A percentile compares a stretch with the other conserved stretches of the same genome.
Conservation (phyloP, 2,797 vertebrate species). For the Malacoraja senta region DNA sequence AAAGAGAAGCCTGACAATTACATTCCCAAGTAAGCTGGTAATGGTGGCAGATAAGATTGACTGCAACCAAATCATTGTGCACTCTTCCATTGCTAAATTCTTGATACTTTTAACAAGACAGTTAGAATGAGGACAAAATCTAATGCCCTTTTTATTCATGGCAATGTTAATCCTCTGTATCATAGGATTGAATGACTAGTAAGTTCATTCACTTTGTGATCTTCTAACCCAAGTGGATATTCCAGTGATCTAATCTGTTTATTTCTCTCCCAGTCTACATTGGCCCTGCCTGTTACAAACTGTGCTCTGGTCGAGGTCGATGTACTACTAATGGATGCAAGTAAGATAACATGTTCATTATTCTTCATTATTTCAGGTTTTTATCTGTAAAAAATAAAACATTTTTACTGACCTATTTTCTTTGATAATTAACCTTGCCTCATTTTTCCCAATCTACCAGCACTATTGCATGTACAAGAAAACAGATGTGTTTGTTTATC, state of each 20-base stretch:
- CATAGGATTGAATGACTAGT: not conserved
- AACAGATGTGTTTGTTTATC: not conserved
- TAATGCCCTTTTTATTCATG: not conserved
- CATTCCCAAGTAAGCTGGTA: not conserved
- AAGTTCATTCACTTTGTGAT: slow-evolving; percentile 11
- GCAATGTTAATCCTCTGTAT: not conserved
- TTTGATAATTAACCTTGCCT: not conserved
- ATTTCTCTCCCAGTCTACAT: slow-evolving; percentile 73
- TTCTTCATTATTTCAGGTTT: not conserved
- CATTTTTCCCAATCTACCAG: not conserved
- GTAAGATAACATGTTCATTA: slow-evolving; percentile 59
- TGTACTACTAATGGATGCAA: slow-evolving; percentile 92
- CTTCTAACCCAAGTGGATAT: not conserved
- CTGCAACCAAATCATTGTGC: not conserved
- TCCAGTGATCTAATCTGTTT: slow-evolving; percentile 8
- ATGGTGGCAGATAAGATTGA: not conserved
- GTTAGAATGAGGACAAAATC: not conserved
- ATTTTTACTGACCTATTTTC: not conserved
- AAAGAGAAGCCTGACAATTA: not conserved
- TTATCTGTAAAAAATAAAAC: not conserved
- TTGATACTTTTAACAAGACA: not conserved
- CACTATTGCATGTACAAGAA: not conserved
- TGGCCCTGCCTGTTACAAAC: slow-evolving; percentile 87
- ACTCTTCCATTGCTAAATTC: not conserved
- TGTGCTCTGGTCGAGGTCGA: slow-evolving; percentile 92